These are phyloP conservation scores for Gortyna flavago DNA, from an alignment of 2,888 invertebrate species.

Conservation along the genomic window DNA sequence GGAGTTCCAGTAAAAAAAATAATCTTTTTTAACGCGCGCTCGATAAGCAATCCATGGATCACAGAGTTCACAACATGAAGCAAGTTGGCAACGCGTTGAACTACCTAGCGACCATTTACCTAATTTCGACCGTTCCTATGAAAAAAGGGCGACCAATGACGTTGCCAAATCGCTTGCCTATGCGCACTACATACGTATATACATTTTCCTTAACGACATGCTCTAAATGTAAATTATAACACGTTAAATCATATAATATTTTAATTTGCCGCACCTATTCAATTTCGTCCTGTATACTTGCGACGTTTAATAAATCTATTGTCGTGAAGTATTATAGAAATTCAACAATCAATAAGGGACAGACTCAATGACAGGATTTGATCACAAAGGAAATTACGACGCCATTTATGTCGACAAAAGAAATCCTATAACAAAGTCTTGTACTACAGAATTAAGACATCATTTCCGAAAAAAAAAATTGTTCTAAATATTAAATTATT, in stretches of 20 bases:
- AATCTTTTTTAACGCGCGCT: too few species aligned
- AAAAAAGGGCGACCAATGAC: too few species aligned
- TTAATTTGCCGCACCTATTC: neutral
- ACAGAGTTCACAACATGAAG: too few species aligned
- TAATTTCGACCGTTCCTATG: too few species aligned
- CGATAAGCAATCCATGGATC: too few species aligned
- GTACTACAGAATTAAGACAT: neutral
- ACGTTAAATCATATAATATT: too few species aligned
- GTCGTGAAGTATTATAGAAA: neutral
- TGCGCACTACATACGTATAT: neutral
- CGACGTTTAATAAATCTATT: neutral
- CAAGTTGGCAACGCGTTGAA: too few species aligned
- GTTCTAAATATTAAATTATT: slow-evolving; percentile 26
- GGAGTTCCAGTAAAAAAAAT: too few species aligned
- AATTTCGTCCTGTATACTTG: neutral
- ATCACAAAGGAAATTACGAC: slow-evolving; percentile 12
- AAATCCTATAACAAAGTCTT: neutral
- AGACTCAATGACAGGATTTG: slow-evolving; percentile 10
- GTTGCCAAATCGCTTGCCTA: neutral
- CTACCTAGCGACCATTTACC: too few species aligned
- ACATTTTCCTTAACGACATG: neutral
- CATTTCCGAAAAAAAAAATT: slow-evolving; percentile 19
- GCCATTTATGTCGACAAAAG: slow-evolving; percentile 19
- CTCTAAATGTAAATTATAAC: neutral
- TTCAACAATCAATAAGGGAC: neutral